Evolutionary conservation across 2,113 vertebrate species (phyloP).

Genomic region (Seriola dumerili): DNA sequence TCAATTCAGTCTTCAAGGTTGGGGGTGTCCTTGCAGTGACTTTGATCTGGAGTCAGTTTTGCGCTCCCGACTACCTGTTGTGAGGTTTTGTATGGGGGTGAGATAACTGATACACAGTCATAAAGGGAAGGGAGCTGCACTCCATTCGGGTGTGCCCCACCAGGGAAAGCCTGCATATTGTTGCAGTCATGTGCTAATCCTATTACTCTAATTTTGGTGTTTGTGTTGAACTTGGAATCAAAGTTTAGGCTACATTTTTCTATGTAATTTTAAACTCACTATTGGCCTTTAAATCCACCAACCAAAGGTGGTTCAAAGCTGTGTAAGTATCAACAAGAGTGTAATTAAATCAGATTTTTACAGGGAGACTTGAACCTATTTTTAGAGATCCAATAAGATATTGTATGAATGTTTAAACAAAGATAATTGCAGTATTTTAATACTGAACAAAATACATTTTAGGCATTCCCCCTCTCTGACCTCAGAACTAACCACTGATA

Average conservation of each 20-base stretch:
- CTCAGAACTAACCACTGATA: neutral
- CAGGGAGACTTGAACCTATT: neutral
- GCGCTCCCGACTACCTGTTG: slow-evolving; percentile 58
- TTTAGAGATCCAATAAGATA: slow-evolving; percentile 6
- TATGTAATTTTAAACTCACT: neutral
- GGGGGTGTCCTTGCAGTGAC: slow-evolving; percentile 42
- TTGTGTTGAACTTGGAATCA: slow-evolving; percentile 43
- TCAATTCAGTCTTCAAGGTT: slow-evolving; percentile 29
- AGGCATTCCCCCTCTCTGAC: neutral
- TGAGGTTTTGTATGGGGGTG: slow-evolving; percentile 46
- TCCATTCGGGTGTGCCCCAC: slow-evolving; percentile 14
- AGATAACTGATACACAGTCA: slow-evolving; percentile 55
- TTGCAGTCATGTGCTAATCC: slow-evolving; percentile 63
- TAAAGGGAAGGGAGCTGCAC: slow-evolving; percentile 1
- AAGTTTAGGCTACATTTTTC: slow-evolving; percentile 7
- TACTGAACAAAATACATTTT: neutral
- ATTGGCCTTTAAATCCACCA: neutral
- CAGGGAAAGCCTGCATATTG: slow-evolving; percentile 34
- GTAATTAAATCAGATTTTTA: neutral
- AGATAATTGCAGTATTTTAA: neutral
- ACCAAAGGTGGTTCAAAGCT: neutral
- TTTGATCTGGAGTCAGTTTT: slow-evolving; percentile 68
- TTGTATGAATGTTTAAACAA: neutral
- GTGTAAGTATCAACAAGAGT: neutral
- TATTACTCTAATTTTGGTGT: slow-evolving; percentile 52